Conservation (phyloP, 2,888 invertebrate genomes). For the Ophion slaviceki region DNA sequence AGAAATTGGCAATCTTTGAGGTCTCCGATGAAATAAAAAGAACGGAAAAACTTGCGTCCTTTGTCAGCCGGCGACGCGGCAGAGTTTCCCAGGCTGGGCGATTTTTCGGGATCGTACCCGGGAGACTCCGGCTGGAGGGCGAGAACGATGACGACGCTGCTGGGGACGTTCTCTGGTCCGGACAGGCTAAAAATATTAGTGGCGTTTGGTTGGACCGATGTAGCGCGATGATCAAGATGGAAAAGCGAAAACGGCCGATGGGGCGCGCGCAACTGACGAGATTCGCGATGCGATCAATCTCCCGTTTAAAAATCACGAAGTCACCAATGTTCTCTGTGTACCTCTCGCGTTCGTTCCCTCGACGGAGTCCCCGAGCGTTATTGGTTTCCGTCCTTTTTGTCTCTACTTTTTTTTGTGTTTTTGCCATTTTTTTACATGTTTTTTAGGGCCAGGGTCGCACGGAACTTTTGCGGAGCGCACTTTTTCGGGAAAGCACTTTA, state of each 20-base stretch:
- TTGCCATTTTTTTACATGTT: constrained; percentile 6
- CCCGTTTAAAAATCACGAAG: constrained; percentile 75
- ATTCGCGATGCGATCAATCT: constrained; percentile 74
- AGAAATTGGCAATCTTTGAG: no score
- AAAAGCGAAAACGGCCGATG: constrained; percentile 70
- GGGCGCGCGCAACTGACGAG: constrained; percentile 64
- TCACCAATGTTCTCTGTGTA: constrained; percentile 62
- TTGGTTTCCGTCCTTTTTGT: constrained; percentile 73
- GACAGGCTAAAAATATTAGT: constrained; percentile 68
- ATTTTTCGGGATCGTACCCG: constrained; percentile 27
- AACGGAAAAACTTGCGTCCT: background rate
- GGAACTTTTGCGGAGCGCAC: constrained; percentile 49
- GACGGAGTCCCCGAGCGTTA: constrained; percentile 68
- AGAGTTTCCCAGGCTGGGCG: constrained; percentile 3
- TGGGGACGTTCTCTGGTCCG: constrained; percentile 51
- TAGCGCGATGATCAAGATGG: constrained; percentile 70
- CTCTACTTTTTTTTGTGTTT: constrained; percentile 19
- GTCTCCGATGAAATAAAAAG: background rate
- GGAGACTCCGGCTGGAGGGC: background rate
- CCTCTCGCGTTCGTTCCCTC: constrained; percentile 49
- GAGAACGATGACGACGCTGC: constrained; percentile 20
- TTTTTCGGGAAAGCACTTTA: constrained; percentile 65
- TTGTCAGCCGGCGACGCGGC: constrained; percentile 11
- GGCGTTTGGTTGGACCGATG: constrained; percentile 53
- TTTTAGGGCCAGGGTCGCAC: constrained; percentile 28